These are phyloP conservation scores for Crioceris asparagi DNA, from an alignment of 2,888 invertebrate genomes.

Conservation along the genomic window DNA sequence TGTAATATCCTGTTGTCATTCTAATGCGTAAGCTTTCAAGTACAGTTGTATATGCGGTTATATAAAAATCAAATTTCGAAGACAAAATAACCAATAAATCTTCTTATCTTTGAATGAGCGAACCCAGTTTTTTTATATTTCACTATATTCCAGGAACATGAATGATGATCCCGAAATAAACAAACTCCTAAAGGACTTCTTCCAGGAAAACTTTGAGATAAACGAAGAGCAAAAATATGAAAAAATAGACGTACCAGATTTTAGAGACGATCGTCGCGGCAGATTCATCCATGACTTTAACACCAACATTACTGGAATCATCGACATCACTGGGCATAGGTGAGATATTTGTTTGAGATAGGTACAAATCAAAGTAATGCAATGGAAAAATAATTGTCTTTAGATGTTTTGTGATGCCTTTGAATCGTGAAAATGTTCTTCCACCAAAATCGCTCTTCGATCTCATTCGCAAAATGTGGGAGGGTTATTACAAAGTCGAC, in stretches of 20 bases:
- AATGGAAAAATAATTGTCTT: conserved; percentile 15
- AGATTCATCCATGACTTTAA: conserved; percentile 90
- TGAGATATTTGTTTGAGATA: not conserved
- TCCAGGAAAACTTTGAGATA: conserved; percentile 75
- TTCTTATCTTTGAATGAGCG: too few species aligned
- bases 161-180: conserved; percentile 9
- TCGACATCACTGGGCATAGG: conserved; percentile 2
- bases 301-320: conserved; percentile 50
- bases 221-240: conserved; percentile 64
- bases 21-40: too few species aligned
- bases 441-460: conserved; percentile 73
- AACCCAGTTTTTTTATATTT: too few species aligned
- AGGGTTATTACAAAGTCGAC: conserved; percentile 72
- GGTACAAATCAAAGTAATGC: not conserved
- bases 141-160: conserved; percentile 9
- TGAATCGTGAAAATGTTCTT: conserved; percentile 64
- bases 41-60: too few species aligned
- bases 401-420: conserved; percentile 84
- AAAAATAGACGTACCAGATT: conserved; percentile 78
- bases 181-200: conserved; percentile 25
- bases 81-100: too few species aligned
- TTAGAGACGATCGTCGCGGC: conserved; percentile 68
- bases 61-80: too few species aligned
- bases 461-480: conserved; percentile 67
- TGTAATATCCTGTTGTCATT: too few species aligned